These are phyloP conservation scores for Ichneumoninae sp. DNA, from an alignment of 2,888 invertebrate genomes.

Conservation along the genomic window DNA sequence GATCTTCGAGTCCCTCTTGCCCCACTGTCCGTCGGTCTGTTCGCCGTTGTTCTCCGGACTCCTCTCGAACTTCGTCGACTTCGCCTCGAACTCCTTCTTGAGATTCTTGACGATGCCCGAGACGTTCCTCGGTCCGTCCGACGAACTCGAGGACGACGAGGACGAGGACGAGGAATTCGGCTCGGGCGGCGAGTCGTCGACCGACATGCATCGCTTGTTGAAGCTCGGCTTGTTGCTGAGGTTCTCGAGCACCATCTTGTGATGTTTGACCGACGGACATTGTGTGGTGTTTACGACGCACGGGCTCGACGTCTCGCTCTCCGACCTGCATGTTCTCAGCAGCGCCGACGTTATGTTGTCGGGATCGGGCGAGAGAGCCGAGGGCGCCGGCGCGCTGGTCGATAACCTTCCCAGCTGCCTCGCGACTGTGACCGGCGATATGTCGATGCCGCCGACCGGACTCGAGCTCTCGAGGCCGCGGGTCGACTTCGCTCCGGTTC, in stretches of 20 bases:
- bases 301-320: slow-evolving; percentile 83
- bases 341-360: slow-evolving; percentile 76
- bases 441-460: slow-evolving; percentile 65
- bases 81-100: slow-evolving; percentile 95
- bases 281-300: slow-evolving; percentile 85
- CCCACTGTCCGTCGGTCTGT: slow-evolving; percentile 72
- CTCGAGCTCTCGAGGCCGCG: slow-evolving; percentile 39
- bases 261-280: slow-evolving; percentile 86
- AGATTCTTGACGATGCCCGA: slow-evolving; percentile 93
- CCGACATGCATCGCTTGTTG: slow-evolving; percentile 79
- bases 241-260: slow-evolving; percentile 86
- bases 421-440: slow-evolving; percentile 61
- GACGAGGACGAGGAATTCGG: slow-evolving; percentile 62
- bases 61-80: slow-evolving; percentile 84
- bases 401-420: slow-evolving; percentile 82
- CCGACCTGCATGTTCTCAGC: slow-evolving; percentile 81
- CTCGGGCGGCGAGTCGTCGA: slow-evolving; percentile 81
- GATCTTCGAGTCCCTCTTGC: slow-evolving; percentile 79
- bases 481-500: slow-evolving; percentile 34
- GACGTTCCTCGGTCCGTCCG: slow-evolving; percentile 83
- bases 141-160: slow-evolving; percentile 65
- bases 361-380: slow-evolving; percentile 83
- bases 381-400: slow-evolving; percentile 81
- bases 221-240: slow-evolving; percentile 82
- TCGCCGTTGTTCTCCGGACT: slow-evolving; percentile 72